Conservation (phyloP, 92 coral and sea anemone species). For the Pocillopora meandrina region DNA sequence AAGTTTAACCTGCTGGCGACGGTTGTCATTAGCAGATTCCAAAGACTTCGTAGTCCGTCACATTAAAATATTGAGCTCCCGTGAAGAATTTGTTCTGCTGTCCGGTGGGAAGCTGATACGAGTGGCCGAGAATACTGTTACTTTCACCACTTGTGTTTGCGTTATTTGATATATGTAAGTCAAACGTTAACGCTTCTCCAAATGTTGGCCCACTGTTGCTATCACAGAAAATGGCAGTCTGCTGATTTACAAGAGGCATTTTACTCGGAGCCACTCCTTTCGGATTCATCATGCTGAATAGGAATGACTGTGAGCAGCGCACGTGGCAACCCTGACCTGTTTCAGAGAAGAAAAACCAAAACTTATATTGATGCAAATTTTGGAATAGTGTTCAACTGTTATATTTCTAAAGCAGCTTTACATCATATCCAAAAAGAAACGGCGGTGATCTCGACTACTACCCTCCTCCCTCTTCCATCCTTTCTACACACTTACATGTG, state of each 20-base stretch:
- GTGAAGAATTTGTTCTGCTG: neutral
- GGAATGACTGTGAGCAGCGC: conserved; percentile 42
- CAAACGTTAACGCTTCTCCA: no score
- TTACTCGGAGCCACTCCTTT: conserved; percentile 45
- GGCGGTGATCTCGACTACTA: no score
- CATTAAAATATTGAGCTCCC: conserved; percentile 34
- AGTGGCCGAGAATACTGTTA: neutral
- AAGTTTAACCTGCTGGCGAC: neutral
- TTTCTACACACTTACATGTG: no score
- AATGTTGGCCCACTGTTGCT: no score
- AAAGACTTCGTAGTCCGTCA: conserved; percentile 7
- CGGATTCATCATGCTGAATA: conserved; percentile 64
- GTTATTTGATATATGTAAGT: no score
- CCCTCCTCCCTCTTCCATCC: no score
- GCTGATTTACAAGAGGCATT: no score
- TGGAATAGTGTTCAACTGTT: neutral
- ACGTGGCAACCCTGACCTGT: neutral
- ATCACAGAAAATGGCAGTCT: no score
- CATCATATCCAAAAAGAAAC: no score
- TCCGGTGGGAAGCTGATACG: neutral
- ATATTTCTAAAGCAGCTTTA: neutral
- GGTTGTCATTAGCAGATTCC: neutral
- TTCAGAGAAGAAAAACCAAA: neutral
- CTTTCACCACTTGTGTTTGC: neutral
- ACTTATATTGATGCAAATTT: neutral